Conservation (phyloP, 1,140 invertebrate species). For the Reticulitermes speratus region DNA sequence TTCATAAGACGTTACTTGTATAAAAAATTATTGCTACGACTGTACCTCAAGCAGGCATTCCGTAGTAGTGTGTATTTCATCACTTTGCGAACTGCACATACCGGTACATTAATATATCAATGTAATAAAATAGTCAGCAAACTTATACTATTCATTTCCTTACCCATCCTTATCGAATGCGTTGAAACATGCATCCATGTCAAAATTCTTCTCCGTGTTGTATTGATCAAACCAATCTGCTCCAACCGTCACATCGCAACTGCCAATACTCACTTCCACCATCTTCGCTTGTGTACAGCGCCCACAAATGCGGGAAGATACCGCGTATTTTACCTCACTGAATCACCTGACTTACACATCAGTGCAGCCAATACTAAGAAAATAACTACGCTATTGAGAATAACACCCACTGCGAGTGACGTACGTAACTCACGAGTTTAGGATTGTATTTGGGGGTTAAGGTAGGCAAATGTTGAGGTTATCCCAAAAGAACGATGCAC, state of each 20-base stretch:
- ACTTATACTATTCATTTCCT: slow-evolving; percentile 28
- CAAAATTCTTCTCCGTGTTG: slow-evolving; percentile 36
- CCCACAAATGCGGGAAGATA: too few species aligned
- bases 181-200: slow-evolving; percentile 84
- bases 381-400: too few species aligned
- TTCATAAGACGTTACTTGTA: too few species aligned
- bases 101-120: neutral
- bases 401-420: too few species aligned
- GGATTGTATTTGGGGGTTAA: too few species aligned
- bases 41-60: neutral
- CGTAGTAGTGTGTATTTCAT: neutral
- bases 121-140: slow-evolving; percentile 21
- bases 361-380: too few species aligned
- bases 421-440: too few species aligned
- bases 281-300: neutral
- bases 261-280: neutral
- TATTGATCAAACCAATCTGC: slow-evolving; percentile 30
- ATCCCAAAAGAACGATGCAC: too few species aligned
- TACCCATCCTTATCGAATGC: slow-evolving; percentile 81
- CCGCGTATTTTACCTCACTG: too few species aligned
- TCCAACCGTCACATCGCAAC: neutral
- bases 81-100: neutral
- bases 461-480: too few species aligned
- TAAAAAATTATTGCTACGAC: neutral
- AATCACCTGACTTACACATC: too few species aligned